A percentile compares a stretch with the other conserved stretches of the same genome.
Conservation (phyloP, 2,888 invertebrate genomes). For the Tetanocera ferruginea region DNA sequence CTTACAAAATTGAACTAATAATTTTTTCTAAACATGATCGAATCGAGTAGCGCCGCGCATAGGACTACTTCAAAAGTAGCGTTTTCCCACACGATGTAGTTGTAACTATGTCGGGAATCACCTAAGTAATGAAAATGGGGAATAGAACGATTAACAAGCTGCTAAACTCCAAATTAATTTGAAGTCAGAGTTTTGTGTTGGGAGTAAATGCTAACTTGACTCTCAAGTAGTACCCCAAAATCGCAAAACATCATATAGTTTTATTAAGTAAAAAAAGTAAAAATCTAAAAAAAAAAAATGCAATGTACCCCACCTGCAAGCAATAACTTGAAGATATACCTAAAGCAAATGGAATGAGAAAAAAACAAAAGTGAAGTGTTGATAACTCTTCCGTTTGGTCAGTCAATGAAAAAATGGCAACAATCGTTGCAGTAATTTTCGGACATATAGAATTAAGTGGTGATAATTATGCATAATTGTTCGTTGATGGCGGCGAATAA, state of each 20-base stretch:
- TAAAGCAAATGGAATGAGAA: slow-evolving; percentile 12
- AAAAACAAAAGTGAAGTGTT: background rate
- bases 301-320: slow-evolving; percentile 21
- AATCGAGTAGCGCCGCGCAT: background rate
- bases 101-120: slow-evolving; percentile 28
- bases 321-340: slow-evolving; percentile 23
- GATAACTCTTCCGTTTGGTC: background rate
- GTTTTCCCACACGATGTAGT: background rate
- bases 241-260: background rate
- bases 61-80: background rate
- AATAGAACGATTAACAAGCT: background rate
- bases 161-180: background rate
- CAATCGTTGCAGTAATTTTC: background rate
- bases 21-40: background rate
- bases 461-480: background rate
- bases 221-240: background rate
- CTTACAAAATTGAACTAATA: background rate
- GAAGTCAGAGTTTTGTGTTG: background rate
- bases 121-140: slow-evolving; percentile 6
- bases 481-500: slow-evolving; percentile 11
- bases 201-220: background rate
- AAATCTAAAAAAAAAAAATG: background rate
- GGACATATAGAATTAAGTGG: background rate
- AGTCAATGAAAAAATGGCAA: background rate
- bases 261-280: background rate